Evolutionary conservation across 1,140 invertebrate genomes (phyloP), one percentile per base, ranked within the genome.

Genomic region (Kradibia gibbosae): DNA sequence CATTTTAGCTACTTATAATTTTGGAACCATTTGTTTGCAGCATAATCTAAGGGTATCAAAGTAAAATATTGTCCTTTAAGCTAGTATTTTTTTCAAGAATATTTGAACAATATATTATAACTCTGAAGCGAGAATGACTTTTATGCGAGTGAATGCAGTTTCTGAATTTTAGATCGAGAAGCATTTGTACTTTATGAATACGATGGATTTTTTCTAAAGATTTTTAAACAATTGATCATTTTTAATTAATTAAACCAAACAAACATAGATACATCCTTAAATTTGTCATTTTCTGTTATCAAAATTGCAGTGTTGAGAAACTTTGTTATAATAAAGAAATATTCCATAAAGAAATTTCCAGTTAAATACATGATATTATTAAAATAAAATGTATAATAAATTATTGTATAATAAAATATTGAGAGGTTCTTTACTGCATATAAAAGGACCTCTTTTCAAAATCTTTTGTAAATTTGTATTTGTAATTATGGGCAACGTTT

Each of bases 361-460:
- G 34, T 65, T 65, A 36, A 36, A 36, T 65, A 3, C 34, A 5
- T 25, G 31, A 11, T 65, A 36, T 39, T 20, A n/a, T 39, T 67
- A 39, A 39, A 67, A 39, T 0, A 36, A 67, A 67, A n/a, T 3
- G 62, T 7, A n/a, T 10, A 70, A 67, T 65, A 75, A 70, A 75
- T 55, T 39, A 80, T 81, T 55, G n/a, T 22, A 25, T n/a, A n/a
- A n/a, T n/a, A 67, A 81, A 76, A 71, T 10, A 55, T 1, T 31
- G 20, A 0, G 22, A 42, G 20, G 3, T 70, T 70, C n/a, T 67
- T 67, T 67, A 71, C 39, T 71, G 39, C n/a, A 36, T 1, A 71
- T 71, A 71, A 42, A 2, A 48, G n/a, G n/a, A 8, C 17, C 45
- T 25, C 20, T 31, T 22, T 53, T 34, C 1, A 13, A 36, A 11